Evolutionary conservation across 92 coral and sea anemone species (phyloP).

Genomic region (Pocillopora grandis): DNA sequence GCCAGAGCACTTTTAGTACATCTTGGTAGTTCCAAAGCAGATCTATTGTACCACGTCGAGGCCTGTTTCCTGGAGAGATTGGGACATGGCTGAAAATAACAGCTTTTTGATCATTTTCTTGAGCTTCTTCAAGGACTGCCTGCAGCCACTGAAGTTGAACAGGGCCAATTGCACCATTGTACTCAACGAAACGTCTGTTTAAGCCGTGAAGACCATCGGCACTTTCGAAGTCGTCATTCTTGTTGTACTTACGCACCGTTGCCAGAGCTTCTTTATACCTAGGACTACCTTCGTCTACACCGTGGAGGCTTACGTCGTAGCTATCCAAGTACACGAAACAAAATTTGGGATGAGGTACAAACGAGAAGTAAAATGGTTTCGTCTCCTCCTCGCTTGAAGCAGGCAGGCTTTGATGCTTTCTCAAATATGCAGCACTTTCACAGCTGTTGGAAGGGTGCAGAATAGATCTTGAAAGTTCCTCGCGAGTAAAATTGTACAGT

Average conservation of each 20-base stretch:
- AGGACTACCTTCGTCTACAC: constrained; percentile 39
- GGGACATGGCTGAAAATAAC: constrained; percentile 75
- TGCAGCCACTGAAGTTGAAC: constrained; percentile 70
- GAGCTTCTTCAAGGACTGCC: constrained; percentile 49
- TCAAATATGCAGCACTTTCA: constrained; percentile 5
- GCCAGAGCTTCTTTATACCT: constrained; percentile 51
- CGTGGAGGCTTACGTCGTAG: constrained; percentile 69
- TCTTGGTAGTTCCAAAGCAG: constrained; percentile 67
- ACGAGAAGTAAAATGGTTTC: constrained; percentile 61
- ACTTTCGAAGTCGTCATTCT: constrained; percentile 51
- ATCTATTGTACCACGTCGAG: not conserved
- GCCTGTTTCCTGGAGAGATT: constrained; percentile 41
- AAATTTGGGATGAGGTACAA: constrained; percentile 59
- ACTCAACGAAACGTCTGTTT: constrained; percentile 54
- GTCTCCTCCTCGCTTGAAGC: not conserved
- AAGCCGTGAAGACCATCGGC: constrained; percentile 46
- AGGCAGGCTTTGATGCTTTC: constrained; percentile 8
- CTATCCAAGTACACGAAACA: constrained; percentile 72
- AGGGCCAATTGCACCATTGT: constrained; percentile 68
- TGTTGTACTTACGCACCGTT: constrained; percentile 54
- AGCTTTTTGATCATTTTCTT: constrained; percentile 51
- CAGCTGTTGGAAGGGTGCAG: constrained; percentile 41
- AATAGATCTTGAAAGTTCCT: constrained; percentile 46
- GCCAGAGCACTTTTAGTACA: constrained; percentile 59
- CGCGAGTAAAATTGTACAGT: constrained; percentile 64